Evolutionary conservation across 2,888 invertebrate genomes (phyloP).

Genomic region (Schrankia costaestrigalis): DNA sequence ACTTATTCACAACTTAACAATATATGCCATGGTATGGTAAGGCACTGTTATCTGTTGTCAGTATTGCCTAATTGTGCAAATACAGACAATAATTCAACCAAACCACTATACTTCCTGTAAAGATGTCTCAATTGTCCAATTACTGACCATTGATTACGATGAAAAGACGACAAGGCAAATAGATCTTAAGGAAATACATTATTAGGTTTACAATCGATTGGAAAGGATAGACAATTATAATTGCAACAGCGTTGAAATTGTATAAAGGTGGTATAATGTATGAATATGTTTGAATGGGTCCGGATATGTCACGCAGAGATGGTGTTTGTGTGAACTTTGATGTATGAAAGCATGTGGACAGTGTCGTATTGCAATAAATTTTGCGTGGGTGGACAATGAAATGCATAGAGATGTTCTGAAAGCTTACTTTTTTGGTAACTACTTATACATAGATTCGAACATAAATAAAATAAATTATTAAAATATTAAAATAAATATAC

Average conservation of each 20-base stretch:
- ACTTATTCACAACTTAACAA: too few relatives aligned
- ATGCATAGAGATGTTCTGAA: constrained; percentile 28
- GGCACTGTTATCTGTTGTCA: too few relatives aligned
- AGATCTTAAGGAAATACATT: too few relatives aligned
- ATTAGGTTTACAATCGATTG: too few relatives aligned
- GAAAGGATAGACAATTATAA: not conserved
- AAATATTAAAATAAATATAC: too few relatives aligned
- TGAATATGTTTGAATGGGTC: constrained; percentile 46
- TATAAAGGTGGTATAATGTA: constrained; percentile 29
- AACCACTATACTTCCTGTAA: constrained; percentile 23
- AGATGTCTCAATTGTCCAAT: constrained; percentile 26
- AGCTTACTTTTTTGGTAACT: constrained; percentile 2
- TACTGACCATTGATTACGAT: constrained; percentile 14
- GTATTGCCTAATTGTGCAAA: constrained; percentile 10
- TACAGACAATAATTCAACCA: constrained; percentile 4
- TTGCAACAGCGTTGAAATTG: constrained; percentile 22
- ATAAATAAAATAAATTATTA: too few relatives aligned
- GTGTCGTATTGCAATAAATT: constrained; percentile 75
- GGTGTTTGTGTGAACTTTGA: constrained; percentile 55
- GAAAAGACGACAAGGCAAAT: not conserved
- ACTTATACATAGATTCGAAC: too few relatives aligned
- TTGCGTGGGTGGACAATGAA: constrained; percentile 56
- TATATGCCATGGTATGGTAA: too few relatives aligned
- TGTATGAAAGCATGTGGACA: constrained; percentile 69
- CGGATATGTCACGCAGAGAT: constrained; percentile 66